phyloP scores from a whole-genome alignment of 2,888 invertebrate species.

The Drosophila pseudotalamancana region DNA sequence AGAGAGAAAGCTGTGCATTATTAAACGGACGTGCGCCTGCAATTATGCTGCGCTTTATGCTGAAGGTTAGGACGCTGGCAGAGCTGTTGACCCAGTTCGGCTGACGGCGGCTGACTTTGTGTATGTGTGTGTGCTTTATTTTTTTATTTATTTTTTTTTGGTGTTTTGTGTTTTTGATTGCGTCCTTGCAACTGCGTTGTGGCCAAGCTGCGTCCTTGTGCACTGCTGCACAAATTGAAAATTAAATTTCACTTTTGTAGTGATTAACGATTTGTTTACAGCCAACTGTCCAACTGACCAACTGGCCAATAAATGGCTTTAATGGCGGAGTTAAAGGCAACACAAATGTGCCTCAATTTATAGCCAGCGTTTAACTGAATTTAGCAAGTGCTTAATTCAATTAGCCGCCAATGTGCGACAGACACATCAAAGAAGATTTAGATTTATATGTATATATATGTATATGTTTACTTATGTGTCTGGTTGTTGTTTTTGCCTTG shows the following conservation, averaged over 20 bases:
- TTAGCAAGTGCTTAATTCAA: too few relatives aligned
- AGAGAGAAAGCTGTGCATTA: slow-evolving; percentile 31
- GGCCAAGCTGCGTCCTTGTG: slow-evolving; percentile 50
- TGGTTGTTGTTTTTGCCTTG: not conserved
- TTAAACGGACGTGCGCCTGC: slow-evolving; percentile 54
- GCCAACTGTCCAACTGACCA: too few relatives aligned
- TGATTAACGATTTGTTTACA: slow-evolving; percentile 60
- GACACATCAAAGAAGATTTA: too few relatives aligned
- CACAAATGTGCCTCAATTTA: not conserved
- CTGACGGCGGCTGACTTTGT: slow-evolving; percentile 4
- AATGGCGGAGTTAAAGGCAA: not conserved
- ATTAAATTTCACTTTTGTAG: slow-evolving; percentile 38
- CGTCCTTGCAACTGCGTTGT: slow-evolving; percentile 49
- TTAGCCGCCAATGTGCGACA: too few relatives aligned
- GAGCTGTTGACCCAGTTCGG: slow-evolving; percentile 14
- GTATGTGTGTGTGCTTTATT: not conserved
- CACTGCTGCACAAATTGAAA: slow-evolving; percentile 39
- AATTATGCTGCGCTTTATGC: slow-evolving; percentile 73
- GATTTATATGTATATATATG: too few relatives aligned
- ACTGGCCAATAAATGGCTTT: not conserved
- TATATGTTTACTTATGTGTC: not conserved
- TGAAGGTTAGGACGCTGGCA: slow-evolving; percentile 56
- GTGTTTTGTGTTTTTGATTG: slow-evolving; percentile 44
- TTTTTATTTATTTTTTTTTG: slow-evolving; percentile 8
- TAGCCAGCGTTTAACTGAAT: not conserved